Conservation (phyloP, 2,888 invertebrate genomes). For the Steromphala cineraria region DNA sequence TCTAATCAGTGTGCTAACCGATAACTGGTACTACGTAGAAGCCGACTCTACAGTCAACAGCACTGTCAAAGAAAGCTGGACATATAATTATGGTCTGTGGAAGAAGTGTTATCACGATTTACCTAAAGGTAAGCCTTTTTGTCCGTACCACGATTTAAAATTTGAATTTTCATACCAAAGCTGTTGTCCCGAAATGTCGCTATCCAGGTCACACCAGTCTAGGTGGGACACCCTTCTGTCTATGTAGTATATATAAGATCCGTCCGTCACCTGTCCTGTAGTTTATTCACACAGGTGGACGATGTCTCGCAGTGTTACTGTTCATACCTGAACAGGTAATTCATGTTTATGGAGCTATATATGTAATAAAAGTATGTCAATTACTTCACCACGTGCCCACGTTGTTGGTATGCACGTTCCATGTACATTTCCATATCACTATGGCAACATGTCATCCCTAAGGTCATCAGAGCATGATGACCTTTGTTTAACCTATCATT, state of each 20-base stretch:
- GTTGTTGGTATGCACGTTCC: not conserved
- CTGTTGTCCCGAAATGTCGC: not conserved
- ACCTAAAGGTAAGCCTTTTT: slow-evolving; percentile 7
- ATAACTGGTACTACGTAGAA: slow-evolving; percentile 20
- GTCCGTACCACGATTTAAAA: not conserved
- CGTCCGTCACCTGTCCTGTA: not conserved
- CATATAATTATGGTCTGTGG: slow-evolving; percentile 25
- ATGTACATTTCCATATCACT: not conserved
- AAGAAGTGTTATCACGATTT: slow-evolving; percentile 11
- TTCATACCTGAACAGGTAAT: too few relatives aligned
- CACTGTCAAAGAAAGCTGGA: slow-evolving; percentile 6
- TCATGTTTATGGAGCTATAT: too few relatives aligned
- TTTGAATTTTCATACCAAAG: not conserved
- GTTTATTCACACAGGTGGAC: too few relatives aligned
- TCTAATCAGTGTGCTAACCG: slow-evolving; percentile 16
- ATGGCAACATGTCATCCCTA: not conserved
- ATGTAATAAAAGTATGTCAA: too few relatives aligned
- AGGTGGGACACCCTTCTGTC: not conserved
- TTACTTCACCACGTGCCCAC: not conserved
- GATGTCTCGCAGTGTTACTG: too few relatives aligned
- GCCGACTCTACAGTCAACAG: not conserved
- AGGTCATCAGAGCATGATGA: not conserved
- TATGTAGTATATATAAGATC: too few relatives aligned
- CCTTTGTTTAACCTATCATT: not conserved
- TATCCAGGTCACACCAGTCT: not conserved